These are phyloP conservation scores for Haplotaxodon microlepis DNA, from an alignment of 2,113 vertebrate genomes.

Conservation along the genomic window DNA sequence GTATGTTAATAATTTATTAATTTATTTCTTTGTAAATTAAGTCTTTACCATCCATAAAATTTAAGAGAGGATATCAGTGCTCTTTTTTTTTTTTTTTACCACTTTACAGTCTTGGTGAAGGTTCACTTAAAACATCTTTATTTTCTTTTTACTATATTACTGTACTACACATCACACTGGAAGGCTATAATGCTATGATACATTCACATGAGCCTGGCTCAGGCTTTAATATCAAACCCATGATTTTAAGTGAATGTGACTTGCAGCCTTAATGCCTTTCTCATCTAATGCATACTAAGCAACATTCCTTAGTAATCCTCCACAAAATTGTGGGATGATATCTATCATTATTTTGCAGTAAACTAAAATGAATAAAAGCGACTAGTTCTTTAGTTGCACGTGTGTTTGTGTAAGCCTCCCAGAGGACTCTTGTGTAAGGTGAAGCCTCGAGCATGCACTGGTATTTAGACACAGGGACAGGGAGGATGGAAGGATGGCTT, in stretches of 20 bases:
- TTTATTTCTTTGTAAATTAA: not conserved
- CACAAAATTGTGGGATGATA: not conserved
- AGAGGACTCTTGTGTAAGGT: not conserved
- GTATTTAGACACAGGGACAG: slow-evolving; percentile 23
- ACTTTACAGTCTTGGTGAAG: not conserved
- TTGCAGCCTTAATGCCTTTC: not conserved
- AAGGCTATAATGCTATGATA: not conserved
- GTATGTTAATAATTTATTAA: not conserved
- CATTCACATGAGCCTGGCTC: not conserved
- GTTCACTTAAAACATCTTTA: not conserved
- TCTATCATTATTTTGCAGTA: not conserved
- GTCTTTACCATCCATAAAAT: not conserved
- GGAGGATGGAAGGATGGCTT: slow-evolving; percentile 2
- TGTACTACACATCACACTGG: not conserved
- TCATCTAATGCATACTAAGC: not conserved
- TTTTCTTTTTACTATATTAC: not conserved
- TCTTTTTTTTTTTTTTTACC: not conserved
- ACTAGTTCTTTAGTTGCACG: not conserved
- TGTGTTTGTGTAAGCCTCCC: not conserved
- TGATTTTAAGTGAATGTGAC: not conserved
- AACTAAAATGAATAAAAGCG: not conserved
- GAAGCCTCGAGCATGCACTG: slow-evolving; percentile 12
- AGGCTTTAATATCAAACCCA: not conserved
- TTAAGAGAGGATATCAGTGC: not conserved
- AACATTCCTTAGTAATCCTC: not conserved